Base-by-base conservation (phyloP, 1,140 invertebrate genomes). In the Maniola jurtina region DNA sequence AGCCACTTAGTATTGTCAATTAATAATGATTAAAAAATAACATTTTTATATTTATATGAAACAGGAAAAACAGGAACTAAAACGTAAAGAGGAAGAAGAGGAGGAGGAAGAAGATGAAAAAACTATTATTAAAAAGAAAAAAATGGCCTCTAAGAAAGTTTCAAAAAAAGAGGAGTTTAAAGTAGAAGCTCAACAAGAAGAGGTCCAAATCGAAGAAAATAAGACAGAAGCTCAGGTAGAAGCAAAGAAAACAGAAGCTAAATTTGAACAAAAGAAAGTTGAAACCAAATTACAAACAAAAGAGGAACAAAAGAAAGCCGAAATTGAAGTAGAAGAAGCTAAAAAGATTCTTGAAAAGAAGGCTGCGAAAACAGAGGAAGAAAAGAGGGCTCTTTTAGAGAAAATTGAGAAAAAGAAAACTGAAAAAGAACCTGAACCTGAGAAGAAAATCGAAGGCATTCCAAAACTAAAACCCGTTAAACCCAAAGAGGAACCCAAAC, bases 381-480 rank as follows among this genome's bases (percentile, higher is more conserved):
- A 91, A 77, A 92, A 91, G 76, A 90, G 89, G 65, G 89, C 90
- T 48, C 81, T 92, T 67, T 83, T 92, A 59, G 88, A 87, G 73
- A 91, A 91, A 71, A 81, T 90, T 67, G 88, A 92, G 72, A 89
- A 91, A 75, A 92, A 92, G 76, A 90, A 89, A 66, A 66, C 76
- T 54, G 84, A 86, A 69, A 75, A 84, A 57, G 85, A 87, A 74
- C 71, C 79, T 45, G 88, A 91, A 80, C 73, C 80, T 11, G 89
- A 91, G 75, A 77, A 83, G 34, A 90, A 92, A 74, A 82, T 91
- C 70, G 93, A 93, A 76, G 88, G 88, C 61, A 91, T 92, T 76
- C 79, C 90, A 42, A 93, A 93, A 83, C 79, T 92, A 5, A 93
- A 92, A 70, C 70, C 90, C 6, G 91, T 92, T 42, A 86, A 91